Percentiles rank a stretch among this genome's conserved stretches.
phyloP scores from a whole-genome alignment of 35 echinoderm and acorn worm genomes.

The Antedon bifida region DNA sequence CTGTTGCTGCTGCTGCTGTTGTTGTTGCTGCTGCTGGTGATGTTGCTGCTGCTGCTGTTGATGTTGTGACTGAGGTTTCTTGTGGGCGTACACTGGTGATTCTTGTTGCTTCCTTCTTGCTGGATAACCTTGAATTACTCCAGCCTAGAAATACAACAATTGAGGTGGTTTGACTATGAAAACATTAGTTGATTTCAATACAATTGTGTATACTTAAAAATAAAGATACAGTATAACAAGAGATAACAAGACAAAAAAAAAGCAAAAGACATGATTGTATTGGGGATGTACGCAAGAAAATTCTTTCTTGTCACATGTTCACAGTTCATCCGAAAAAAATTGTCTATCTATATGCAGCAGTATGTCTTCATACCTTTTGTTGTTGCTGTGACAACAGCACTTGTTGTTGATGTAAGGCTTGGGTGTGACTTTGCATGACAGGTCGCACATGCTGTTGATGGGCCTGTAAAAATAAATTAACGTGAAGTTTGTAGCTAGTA shows the following conservation, averaged over 20 bases:
- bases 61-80: constrained; percentile 51
- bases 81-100: constrained; percentile 59
- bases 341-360: no score
- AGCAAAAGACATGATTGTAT: no score
- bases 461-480: neutral
- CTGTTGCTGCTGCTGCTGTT: neutral
- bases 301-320: no score
- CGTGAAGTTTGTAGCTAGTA: no score
- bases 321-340: no score
- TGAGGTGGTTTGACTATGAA: no score
- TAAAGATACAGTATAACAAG: no score
- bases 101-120: constrained; percentile 47
- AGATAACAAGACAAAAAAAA: no score
- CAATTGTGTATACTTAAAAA: no score
- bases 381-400: neutral
- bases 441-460: neutral
- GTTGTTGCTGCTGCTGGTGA: neutral
- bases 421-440: neutral
- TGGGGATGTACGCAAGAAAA: no score
- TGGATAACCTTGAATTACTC: neutral
- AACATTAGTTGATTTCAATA: no score
- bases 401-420: neutral
- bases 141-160: neutral
- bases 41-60: constrained; percentile 9
- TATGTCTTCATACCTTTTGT: neutral